A percentile compares a stretch with the other conserved stretches of the same genome.
These are phyloP conservation scores for Trichonephila clavipes DNA, from an alignment of 1,140 invertebrate genomes.

Conservation along the genomic window DNA sequence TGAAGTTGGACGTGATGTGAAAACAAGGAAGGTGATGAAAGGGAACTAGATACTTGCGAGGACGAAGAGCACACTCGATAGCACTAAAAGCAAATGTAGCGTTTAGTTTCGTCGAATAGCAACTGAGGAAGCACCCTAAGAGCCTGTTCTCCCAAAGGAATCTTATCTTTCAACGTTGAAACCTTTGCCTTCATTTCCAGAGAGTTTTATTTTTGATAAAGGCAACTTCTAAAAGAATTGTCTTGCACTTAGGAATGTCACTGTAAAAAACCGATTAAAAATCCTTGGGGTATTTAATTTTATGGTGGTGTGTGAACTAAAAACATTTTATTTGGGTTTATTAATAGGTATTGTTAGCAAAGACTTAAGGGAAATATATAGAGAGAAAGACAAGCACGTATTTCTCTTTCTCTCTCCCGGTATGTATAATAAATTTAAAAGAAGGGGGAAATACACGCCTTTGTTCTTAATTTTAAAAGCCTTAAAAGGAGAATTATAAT, in stretches of 20 bases:
- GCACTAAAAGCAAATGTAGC: conserved; percentile 65
- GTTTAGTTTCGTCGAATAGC: conserved; percentile 40
- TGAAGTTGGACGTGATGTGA: conserved; percentile 62
- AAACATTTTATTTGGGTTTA: not conserved
- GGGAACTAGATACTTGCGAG: conserved; percentile 56
- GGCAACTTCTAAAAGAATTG: not conserved
- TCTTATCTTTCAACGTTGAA: conserved; percentile 31
- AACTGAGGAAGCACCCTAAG: conserved; percentile 18
- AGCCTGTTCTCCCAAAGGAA: conserved; percentile 17
- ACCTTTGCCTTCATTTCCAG: not conserved
- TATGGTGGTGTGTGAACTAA: not conserved
- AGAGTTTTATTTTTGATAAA: conserved; percentile 8
- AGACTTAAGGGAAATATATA: not conserved
- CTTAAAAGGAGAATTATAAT: not conserved
- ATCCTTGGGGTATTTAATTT: not conserved
- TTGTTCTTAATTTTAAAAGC: not conserved
- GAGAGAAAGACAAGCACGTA: too few relatives aligned
- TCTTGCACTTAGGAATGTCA: not conserved
- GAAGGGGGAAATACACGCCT: too few relatives aligned
- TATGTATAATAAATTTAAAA: too few relatives aligned
- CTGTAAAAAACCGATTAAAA: conserved; percentile 16
- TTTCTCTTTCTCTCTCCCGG: too few relatives aligned
- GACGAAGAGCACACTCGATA: conserved; percentile 25
- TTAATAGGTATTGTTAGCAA: not conserved
- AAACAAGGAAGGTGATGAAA: conserved; percentile 44